These are phyloP conservation scores for Xestia rhomboidea DNA, from an alignment of 2,888 invertebrate species.

Conservation along the genomic window DNA sequence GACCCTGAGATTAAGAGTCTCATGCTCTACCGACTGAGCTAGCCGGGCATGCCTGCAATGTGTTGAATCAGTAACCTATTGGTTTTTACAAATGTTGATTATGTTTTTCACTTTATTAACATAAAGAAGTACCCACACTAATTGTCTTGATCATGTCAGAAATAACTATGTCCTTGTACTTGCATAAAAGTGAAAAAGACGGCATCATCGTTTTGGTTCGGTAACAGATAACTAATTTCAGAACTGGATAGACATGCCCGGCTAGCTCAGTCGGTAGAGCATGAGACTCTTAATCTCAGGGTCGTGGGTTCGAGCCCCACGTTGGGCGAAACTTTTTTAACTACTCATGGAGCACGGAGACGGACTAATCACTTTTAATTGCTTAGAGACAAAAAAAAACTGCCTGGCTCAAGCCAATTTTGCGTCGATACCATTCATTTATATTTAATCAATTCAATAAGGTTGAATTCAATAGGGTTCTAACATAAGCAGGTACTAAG, in stretches of 20 bases:
- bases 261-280: constrained; percentile 89
- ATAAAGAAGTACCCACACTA: neutral
- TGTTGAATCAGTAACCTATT: neutral
- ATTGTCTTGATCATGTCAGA: neutral
- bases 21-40: constrained; percentile 91
- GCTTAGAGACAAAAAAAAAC: too few relatives aligned
- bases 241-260: constrained; percentile 71
- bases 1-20: constrained; percentile 92
- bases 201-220: too few relatives aligned
- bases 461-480: too few relatives aligned
- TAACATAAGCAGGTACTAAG: too few relatives aligned
- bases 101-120: neutral
- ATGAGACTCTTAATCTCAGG: constrained; percentile 91
- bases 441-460: too few relatives aligned
- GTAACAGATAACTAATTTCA: too few relatives aligned
- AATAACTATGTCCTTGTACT: neutral
- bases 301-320: constrained; percentile 91
- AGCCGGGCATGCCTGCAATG: constrained; percentile 82
- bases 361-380: too few relatives aligned
- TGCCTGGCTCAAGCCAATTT: too few relatives aligned
- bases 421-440: too few relatives aligned
- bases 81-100: neutral
- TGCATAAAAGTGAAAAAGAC: neutral
- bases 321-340: constrained; percentile 85
- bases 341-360: too few relatives aligned